Evolutionary conservation across 2,797 vertebrate genomes (phyloP).

Genomic region (Parauchenoglanis ngamensis): DNA sequence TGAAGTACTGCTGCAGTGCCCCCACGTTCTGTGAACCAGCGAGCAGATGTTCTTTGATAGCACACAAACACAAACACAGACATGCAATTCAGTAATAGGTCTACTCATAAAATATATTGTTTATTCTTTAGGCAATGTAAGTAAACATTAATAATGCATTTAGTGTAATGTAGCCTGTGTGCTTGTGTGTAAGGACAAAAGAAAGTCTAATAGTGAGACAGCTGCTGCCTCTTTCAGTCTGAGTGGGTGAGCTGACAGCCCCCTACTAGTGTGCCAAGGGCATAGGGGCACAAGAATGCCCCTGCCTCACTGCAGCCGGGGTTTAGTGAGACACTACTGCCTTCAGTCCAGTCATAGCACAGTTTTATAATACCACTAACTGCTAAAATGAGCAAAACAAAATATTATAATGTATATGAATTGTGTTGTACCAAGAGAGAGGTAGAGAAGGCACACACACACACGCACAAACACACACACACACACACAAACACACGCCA

Average conservation of each 20-base stretch:
- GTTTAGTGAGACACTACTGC: neutral
- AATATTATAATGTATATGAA: neutral
- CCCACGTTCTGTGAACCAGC: neutral
- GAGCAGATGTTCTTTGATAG: neutral
- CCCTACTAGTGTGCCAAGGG: conserved; percentile 34
- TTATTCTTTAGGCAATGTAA: conserved; percentile 21
- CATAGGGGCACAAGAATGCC: neutral
- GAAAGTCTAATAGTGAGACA: conserved; percentile 17
- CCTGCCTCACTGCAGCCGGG: neutral
- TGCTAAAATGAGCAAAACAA: neutral
- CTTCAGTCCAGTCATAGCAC: neutral
- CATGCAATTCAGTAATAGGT: neutral
- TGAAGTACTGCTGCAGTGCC: neutral
- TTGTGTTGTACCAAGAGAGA: neutral
- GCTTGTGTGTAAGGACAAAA: conserved; percentile 15
- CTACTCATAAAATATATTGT: conserved; percentile 9
- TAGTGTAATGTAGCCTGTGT: conserved; percentile 2
- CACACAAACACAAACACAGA: neutral
- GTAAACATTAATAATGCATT: conserved; percentile 27
- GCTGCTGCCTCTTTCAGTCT: conserved; percentile 35
- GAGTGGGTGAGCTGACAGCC: conserved; percentile 28
- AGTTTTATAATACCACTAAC: neutral
- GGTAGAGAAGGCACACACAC: neutral
- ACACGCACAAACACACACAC: conserved; percentile 15
- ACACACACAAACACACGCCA: conserved; percentile 20